Conservation (phyloP, 1,140 invertebrate species). For the Aphelinus certus region DNA sequence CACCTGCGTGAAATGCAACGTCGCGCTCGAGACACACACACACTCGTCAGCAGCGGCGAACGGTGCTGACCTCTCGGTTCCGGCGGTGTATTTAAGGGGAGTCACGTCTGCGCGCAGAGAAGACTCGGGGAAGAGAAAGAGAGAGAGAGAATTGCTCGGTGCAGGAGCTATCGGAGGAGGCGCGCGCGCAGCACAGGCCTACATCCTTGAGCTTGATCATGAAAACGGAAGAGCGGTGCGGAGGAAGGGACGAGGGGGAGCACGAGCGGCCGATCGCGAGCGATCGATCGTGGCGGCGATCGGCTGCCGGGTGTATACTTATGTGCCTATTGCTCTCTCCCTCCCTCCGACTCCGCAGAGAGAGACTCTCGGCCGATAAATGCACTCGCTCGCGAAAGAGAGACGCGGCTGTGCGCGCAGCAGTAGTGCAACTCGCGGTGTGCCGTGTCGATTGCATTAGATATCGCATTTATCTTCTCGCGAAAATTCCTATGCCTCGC, state of each 20-base stretch:
- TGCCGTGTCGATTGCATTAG: conserved; percentile 37
- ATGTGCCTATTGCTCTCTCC: no score
- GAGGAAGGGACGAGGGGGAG: conserved; percentile 1
- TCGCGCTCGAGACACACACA: no score
- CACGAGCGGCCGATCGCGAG: conserved; percentile 29
- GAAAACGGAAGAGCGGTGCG: conserved; percentile 34
- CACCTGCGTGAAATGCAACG: neutral
- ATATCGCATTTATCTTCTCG: conserved; percentile 37
- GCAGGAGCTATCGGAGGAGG: conserved; percentile 31
- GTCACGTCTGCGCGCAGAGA: neutral
- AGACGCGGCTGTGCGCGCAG: neutral
- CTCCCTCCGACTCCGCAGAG: neutral
- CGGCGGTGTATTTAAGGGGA: neutral
- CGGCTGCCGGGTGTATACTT: conserved; percentile 7
- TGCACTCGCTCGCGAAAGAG: conserved; percentile 16
- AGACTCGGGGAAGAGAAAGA: neutral
- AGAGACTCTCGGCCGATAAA: conserved; percentile 20
- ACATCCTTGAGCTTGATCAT: conserved; percentile 57
- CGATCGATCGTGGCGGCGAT: conserved; percentile 44
- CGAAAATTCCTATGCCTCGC: neutral
- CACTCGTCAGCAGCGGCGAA: neutral
- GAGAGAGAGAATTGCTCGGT: conserved; percentile 22
- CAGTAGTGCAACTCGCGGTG: neutral
- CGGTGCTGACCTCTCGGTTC: conserved; percentile 7
- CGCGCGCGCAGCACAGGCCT: conserved; percentile 2